phyloP scores from a whole-genome alignment of 2,797 vertebrate genomes.

The Neosalanx taihuensis region DNA sequence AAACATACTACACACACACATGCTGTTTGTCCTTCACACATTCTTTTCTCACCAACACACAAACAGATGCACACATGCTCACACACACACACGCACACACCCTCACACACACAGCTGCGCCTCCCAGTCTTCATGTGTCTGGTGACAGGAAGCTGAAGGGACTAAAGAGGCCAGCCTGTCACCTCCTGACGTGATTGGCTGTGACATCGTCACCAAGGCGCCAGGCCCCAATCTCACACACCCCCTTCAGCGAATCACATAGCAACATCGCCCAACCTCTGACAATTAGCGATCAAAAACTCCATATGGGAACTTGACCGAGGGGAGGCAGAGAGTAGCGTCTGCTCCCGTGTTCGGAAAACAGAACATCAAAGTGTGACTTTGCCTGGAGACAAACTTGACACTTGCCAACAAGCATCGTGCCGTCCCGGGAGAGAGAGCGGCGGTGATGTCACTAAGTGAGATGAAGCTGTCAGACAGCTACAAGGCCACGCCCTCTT shows the following conservation, averaged over 20 bases:
- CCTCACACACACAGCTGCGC: not conserved
- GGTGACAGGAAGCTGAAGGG: not conserved
- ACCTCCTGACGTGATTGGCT: constrained; percentile 9
- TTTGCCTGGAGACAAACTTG: not conserved
- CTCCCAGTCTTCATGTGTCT: not conserved
- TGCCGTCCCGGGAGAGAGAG: not conserved
- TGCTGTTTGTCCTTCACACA: not conserved
- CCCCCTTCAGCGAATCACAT: not conserved
- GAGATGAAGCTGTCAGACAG: not conserved
- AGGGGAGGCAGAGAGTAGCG: not conserved
- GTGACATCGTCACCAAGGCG: constrained; percentile 2
- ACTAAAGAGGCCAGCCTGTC: not conserved
- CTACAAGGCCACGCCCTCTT: constrained; percentile 19
- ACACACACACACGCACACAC: constrained; percentile 10
- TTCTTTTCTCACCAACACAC: not conserved
- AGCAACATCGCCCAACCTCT: not conserved
- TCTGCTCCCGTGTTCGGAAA: not conserved
- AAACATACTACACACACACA: constrained; percentile 11
- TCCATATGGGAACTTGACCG: not conserved
- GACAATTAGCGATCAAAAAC: not conserved
- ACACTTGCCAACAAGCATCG: constrained; percentile 9
- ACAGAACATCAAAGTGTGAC: not conserved
- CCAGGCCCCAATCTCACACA: not conserved
- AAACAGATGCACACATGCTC: constrained; percentile 13
- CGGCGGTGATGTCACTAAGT: not conserved